Evolutionary conservation across 2,113 vertebrate species (phyloP), one percentile per base, ranked within the genome.

Genomic region (Electrona antarctica): DNA sequence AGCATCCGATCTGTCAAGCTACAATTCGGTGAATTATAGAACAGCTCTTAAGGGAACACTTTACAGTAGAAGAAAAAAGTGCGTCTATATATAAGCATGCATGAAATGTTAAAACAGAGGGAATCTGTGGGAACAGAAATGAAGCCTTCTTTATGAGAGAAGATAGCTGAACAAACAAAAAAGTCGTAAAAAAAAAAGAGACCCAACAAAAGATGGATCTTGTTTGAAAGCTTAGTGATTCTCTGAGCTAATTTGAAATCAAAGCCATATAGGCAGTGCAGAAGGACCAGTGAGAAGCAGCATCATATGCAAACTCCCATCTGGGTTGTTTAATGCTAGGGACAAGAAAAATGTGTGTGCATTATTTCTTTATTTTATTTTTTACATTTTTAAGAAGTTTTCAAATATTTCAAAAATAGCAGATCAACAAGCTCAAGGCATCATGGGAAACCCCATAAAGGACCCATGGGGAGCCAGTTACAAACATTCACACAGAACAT

Each of bases 81-180:
- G 33, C 2, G 49, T 48, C n/a, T 72, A 48, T 79, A 77, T 79
- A 85, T 76, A 79, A 54, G 66, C 0, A 21, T 46, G 55, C 66
- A 77, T 84, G 64, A 73, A 86, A 76, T 73, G 63, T 80, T 67
- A 73, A 45, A 81, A 76, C 47, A 79, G 11, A 47, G 51, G 29
- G 67, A 61, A 70, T 72, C 60, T 7, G 62, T 29, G 66, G 55
- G 65, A 66, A 58, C 41, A 64, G 15, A 76, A 73, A 60, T 74
- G 45, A 71, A 66, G 10, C 8, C 8, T 52, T 57, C 45, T 57
- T 45, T 45, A 14, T 6, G 0, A 4, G 11, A 54, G 81, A 13
- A n/a, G n/a, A n/a, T n/a, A n/a, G n/a, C n/a, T n/a, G n/a, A n/a
- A n/a, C n/a, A n/a, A n/a, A n/a, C n/a, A n/a, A n/a, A n/a, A 21